These are phyloP conservation scores for Crotalus tigris DNA, from an alignment of 2,113 vertebrate species.

Conservation along the genomic window DNA sequence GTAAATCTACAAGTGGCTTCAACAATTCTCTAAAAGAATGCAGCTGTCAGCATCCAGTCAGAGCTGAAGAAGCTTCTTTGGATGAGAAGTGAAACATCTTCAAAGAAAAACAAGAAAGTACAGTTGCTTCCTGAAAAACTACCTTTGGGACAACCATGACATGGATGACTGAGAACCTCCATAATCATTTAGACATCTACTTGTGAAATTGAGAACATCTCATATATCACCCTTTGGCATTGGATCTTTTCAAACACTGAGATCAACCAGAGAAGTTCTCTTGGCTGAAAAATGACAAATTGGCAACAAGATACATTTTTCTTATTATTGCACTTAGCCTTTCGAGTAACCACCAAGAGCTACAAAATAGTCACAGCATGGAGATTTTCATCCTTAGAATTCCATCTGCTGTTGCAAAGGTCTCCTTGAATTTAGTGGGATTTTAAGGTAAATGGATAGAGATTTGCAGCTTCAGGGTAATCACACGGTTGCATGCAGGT, in stretches of 20 bases:
- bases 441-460: neutral
- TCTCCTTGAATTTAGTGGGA: neutral
- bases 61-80: too few relatives aligned
- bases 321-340: neutral
- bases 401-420: neutral
- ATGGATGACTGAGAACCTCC: too few relatives aligned
- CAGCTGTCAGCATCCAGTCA: too few relatives aligned
- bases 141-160: too few relatives aligned
- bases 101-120: too few relatives aligned
- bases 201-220: neutral
- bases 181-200: neutral
- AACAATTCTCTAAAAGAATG: too few relatives aligned
- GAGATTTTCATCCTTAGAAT: neutral
- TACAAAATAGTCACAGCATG: neutral
- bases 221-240: neutral
- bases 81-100: too few relatives aligned
- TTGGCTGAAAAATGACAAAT: neutral
- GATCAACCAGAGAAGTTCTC: neutral
- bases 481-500: neutral
- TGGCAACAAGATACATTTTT: neutral
- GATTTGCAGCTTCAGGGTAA: neutral
- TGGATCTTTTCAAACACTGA: neutral
- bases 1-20: too few relatives aligned
- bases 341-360: neutral
- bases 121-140: too few relatives aligned